Conservation (phyloP, 1,140 invertebrate species). For the Patella vulgata region DNA sequence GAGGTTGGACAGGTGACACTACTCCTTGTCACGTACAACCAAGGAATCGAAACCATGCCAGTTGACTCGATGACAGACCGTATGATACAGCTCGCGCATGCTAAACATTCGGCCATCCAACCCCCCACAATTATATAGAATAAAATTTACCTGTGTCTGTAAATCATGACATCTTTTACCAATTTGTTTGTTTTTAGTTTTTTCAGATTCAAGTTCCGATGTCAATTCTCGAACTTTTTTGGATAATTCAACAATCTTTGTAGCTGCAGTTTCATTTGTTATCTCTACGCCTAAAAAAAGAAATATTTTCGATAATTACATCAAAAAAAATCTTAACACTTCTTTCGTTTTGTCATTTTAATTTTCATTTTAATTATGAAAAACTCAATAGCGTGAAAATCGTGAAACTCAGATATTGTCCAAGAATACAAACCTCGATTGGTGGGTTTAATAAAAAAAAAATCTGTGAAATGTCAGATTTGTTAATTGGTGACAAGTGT, state of each 20-base stretch:
- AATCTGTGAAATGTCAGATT: too few species aligned
- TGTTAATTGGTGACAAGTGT: too few species aligned
- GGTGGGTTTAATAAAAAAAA: not conserved
- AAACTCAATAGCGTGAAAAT: not conserved
- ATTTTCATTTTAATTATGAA: too few species aligned
- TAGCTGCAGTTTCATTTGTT: conserved; percentile 63
- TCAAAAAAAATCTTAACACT: too few species aligned
- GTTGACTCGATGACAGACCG: too few species aligned
- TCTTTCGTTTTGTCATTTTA: too few species aligned
- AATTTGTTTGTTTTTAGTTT: conserved; percentile 60
- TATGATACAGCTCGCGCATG: too few species aligned
- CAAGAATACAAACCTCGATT: not conserved
- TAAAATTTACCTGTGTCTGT: conserved; percentile 57
- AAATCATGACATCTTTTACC: conserved; percentile 61
- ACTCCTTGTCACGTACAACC: too few species aligned
- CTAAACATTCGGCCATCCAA: too few species aligned
- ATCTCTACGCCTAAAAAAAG: conserved; percentile 34
- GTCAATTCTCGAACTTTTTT: conserved; percentile 65
- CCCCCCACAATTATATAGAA: too few species aligned
- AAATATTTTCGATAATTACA: not conserved
- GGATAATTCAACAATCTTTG: conserved; percentile 66
- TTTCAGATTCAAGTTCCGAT: conserved; percentile 62
- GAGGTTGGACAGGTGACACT: too few species aligned
- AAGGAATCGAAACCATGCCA: too few species aligned
- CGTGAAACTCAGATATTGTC: not conserved